A percentile compares a stretch with the other conserved stretches of the same genome.
phyloP scores from a whole-genome alignment of 2,113 vertebrate species.

The Anser cygnoides region DNA sequence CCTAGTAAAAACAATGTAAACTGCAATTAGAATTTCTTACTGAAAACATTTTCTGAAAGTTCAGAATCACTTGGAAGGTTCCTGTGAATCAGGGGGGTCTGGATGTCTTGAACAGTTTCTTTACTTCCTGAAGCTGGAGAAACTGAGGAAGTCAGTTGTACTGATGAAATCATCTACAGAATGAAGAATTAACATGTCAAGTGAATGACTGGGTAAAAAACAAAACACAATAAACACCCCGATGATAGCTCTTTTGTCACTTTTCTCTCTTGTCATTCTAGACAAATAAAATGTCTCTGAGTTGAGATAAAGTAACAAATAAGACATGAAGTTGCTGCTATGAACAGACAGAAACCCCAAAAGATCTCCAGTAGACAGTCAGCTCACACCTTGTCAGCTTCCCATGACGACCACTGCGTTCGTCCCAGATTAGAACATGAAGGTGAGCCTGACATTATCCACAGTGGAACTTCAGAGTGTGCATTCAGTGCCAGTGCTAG shows the following conservation, averaged over 20 bases:
- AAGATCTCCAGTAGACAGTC: not conserved
- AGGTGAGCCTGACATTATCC: not conserved
- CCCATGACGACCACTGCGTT: not conserved
- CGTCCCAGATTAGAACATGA: not conserved
- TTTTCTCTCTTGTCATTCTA: not conserved
- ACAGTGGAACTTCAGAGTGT: not conserved
- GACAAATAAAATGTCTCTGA: not conserved
- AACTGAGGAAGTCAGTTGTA: not conserved
- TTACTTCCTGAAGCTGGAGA: slow-evolving; percentile 31
- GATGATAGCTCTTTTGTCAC: not conserved
- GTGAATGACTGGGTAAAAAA: not conserved
- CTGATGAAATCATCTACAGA: slow-evolving; percentile 45
- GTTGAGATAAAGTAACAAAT: not conserved
- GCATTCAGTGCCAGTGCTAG: not conserved
- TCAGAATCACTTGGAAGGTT: not conserved
- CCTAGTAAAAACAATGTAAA: not conserved
- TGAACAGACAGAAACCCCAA: not conserved
- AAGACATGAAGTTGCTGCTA: not conserved
- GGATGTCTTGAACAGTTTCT: not conserved
- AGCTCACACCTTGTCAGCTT: slow-evolving; percentile 47
- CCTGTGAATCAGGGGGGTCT: not conserved
- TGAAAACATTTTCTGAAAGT: not conserved
- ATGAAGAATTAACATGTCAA: not conserved
- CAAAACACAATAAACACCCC: not conserved
- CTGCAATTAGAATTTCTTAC: slow-evolving; percentile 24